phyloP scores from a whole-genome alignment of 1,140 invertebrate species.

The Saccostrea cuccullata region DNA sequence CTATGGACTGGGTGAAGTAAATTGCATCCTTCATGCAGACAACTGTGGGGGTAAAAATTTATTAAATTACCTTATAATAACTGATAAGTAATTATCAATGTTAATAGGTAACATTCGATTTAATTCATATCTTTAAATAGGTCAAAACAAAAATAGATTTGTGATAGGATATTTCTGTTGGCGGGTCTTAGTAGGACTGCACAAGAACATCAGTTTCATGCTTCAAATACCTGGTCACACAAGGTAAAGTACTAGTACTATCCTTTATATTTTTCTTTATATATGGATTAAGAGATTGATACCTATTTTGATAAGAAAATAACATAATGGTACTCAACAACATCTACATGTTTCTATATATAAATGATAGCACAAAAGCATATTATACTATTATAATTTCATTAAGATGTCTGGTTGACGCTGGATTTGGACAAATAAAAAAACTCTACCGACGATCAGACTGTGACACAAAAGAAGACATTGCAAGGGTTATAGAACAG shows the following conservation, averaged over 20 bases:
- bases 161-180: background rate
- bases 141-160: constrained; percentile 19
- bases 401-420: background rate
- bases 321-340: too few relatives aligned
- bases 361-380: too few relatives aligned
- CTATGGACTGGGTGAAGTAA: too few relatives aligned
- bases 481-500: background rate
- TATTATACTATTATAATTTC: background rate
- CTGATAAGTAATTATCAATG: too few relatives aligned
- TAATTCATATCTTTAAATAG: background rate
- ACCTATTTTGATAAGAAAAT: too few relatives aligned
- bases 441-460: background rate
- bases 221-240: background rate
- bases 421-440: background rate
- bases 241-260: background rate
- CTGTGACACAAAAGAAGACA: background rate
- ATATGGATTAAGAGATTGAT: too few relatives aligned
- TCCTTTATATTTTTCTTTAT: too few relatives aligned
- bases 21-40: too few relatives aligned
- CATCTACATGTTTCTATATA: too few relatives aligned
- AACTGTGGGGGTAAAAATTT: constrained; percentile 2
- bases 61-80: too few relatives aligned
- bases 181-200: constrained; percentile 1
- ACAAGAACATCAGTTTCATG: constrained; percentile 13
- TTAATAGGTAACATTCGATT: too few relatives aligned